phyloP scores from a whole-genome alignment of 2,113 vertebrate genomes.

The Eudyptes chrysolophus region DNA sequence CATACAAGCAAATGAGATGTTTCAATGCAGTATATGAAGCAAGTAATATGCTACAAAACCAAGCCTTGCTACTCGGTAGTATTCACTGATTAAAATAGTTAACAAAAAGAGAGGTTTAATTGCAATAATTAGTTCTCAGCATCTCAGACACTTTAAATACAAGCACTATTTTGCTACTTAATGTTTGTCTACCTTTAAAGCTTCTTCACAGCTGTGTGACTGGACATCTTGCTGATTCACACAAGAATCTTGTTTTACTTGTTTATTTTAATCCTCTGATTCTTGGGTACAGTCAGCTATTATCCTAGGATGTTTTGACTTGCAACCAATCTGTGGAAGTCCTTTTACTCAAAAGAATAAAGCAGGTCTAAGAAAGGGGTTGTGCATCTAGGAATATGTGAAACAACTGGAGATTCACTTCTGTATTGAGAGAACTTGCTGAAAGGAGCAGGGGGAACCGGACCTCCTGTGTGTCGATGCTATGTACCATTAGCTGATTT shows the following conservation, averaged over 20 bases:
- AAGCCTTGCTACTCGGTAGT: fast-evolving
- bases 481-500: background rate
- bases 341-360: background rate
- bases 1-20: background rate
- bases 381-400: background rate
- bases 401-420: background rate
- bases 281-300: background rate
- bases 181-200: background rate
- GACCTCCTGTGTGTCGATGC: background rate
- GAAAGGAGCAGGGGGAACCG: background rate
- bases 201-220: background rate
- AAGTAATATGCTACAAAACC: background rate
- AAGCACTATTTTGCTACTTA: background rate
- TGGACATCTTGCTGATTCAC: background rate
- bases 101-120: background rate
- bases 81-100: background rate
- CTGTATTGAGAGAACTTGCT: background rate
- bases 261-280: background rate
- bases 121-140: background rate
- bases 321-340: background rate
- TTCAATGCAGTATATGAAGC: background rate
- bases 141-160: background rate
- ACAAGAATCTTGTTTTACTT: background rate
- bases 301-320: background rate
- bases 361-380: background rate